phyloP scores from a whole-genome alignment of 2,888 invertebrate genomes.

The Apotomis capreana region DNA sequence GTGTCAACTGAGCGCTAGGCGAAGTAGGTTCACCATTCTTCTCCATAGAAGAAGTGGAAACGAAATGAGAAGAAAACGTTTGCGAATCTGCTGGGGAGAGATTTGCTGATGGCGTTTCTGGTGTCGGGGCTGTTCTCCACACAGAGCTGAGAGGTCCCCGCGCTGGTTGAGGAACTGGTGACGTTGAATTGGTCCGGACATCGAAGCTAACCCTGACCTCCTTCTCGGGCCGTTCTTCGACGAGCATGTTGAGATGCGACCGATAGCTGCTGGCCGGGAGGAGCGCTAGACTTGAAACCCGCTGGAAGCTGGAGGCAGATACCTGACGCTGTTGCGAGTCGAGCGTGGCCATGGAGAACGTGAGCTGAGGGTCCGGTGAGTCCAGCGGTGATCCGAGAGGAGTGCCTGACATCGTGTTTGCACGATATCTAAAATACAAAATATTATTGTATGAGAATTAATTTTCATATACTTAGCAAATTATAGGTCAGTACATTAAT shows the following conservation, averaged over 20 bases:
- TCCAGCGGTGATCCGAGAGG: conserved; percentile 92
- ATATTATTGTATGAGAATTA: no score
- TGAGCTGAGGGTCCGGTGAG: conserved; percentile 88
- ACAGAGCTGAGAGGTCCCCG: conserved; percentile 75
- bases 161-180: conserved; percentile 67
- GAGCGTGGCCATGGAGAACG: conserved; percentile 85
- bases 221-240: conserved; percentile 76
- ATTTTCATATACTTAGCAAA: not conserved
- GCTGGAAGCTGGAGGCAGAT: conserved; percentile 82
- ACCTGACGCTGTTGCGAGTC: conserved; percentile 85
- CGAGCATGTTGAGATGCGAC: conserved; percentile 78
- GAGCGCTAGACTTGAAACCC: conserved; percentile 76
- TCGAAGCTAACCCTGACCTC: conserved; percentile 79
- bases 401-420: conserved; percentile 91
- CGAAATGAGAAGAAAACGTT: conserved; percentile 86
- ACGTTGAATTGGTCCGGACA: conserved; percentile 68
- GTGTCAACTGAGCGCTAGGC: conserved; percentile 84
- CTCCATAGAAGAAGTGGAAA: conserved; percentile 79
- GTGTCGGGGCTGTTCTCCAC: conserved; percentile 82
- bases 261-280: conserved; percentile 79
- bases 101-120: conserved; percentile 88
- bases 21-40: conserved; percentile 75
- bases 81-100: conserved; percentile 84
- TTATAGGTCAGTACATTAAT: no score
- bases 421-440: conserved; percentile 87